Percentiles rank a stretch among this genome's conserved stretches.
Conservation (phyloP, 2,888 invertebrate genomes). For the Allophyes oxyacanthae region DNA sequence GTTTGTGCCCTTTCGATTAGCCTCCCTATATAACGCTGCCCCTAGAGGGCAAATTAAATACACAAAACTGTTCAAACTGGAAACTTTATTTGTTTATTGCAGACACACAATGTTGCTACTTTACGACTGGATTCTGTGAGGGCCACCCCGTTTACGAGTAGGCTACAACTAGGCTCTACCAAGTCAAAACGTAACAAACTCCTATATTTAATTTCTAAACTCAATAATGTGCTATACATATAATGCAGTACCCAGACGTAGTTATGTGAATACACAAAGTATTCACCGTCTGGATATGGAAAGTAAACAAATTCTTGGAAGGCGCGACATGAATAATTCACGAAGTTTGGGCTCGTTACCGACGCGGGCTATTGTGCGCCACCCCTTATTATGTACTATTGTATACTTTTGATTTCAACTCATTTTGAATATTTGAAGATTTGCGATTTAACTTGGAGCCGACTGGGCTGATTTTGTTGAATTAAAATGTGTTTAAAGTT, state of each 20-base stretch:
- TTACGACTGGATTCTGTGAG: too few species aligned
- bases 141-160: too few species aligned
- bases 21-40: too few species aligned
- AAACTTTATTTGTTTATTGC: too few species aligned
- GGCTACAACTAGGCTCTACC: too few species aligned
- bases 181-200: too few species aligned
- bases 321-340: slow-evolving; percentile 44
- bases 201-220: too few species aligned
- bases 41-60: too few species aligned
- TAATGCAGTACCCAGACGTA: not conserved
- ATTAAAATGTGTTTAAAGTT: not conserved
- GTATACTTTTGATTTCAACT: slow-evolving; percentile 25
- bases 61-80: too few species aligned
- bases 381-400: slow-evolving; percentile 16
- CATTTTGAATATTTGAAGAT: slow-evolving; percentile 9
- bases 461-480: not conserved
- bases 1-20: too few species aligned
- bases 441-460: not conserved
- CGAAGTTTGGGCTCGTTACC: slow-evolving; percentile 18
- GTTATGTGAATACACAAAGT: slow-evolving; percentile 19
- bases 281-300: slow-evolving; percentile 11
- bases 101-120: too few species aligned
- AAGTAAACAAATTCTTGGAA: slow-evolving; percentile 22
- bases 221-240: not conserved
- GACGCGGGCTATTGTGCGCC: slow-evolving; percentile 3